Evolutionary conservation across 2,888 invertebrate species (phyloP).

Genomic region (Merodon equestris): DNA sequence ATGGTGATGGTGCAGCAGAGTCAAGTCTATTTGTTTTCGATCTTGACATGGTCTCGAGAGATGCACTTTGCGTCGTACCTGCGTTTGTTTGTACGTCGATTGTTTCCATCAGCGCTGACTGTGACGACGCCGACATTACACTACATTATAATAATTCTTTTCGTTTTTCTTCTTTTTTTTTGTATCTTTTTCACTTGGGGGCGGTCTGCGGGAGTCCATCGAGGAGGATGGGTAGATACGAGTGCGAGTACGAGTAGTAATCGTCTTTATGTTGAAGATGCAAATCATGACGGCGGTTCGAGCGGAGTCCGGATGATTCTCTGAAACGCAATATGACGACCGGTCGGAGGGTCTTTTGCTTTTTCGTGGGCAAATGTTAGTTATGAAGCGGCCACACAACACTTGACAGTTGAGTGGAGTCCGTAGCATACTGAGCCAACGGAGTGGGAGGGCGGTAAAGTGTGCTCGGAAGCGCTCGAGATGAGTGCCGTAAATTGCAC

Average conservation of each 20-base stretch:
- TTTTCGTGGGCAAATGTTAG: conserved; percentile 46
- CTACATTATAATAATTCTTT: background rate
- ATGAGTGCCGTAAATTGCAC: conserved; percentile 66
- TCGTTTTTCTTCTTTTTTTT: background rate
- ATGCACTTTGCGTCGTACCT: conserved; percentile 59
- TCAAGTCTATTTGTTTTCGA: conserved; percentile 60
- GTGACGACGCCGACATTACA: conserved; percentile 47
- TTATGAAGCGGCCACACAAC: conserved; percentile 61
- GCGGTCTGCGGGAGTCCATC: conserved; percentile 51
- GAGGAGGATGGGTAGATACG: conserved; percentile 7
- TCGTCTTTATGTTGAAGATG: conserved; percentile 53
- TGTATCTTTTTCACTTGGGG: conserved; percentile 23
- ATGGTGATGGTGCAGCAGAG: conserved; percentile 35
- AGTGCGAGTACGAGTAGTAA: background rate
- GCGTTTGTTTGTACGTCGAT: conserved; percentile 48
- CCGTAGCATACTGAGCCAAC: conserved; percentile 1
- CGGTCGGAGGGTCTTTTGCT: conserved; percentile 29
- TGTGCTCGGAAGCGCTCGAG: conserved; percentile 24
- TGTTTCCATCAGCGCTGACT: conserved; percentile 37
- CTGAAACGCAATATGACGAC: conserved; percentile 11
- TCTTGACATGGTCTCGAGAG: conserved; percentile 68
- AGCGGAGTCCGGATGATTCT: conserved; percentile 52
- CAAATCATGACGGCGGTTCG: conserved; percentile 66
- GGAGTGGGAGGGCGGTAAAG: conserved; percentile 1
- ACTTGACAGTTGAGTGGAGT: conserved; percentile 59